Evolutionary conservation across 2,113 vertebrate genomes (phyloP), one percentile per base, ranked within the genome.

Genomic region (Corapipo altera): DNA sequence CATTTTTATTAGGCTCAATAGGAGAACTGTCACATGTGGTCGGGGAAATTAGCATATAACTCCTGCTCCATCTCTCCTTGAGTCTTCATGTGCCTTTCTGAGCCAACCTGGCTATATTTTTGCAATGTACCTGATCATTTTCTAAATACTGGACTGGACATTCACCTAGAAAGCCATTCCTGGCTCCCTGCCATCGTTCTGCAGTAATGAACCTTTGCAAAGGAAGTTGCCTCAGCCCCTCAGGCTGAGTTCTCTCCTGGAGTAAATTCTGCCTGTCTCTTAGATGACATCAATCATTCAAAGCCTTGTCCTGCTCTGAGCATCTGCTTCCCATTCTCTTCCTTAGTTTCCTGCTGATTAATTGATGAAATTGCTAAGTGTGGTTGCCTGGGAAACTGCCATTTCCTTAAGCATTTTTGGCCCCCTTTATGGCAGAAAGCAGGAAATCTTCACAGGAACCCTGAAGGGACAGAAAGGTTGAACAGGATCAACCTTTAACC

Each of bases 261-360:
- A 3, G 4, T 77, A 91, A 83, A 93, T 80, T 84, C 78, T 88
- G 55, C 64, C 37, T 71, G 51, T 70, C 89, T 88, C 85, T 82
- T 73, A 69, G 58, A 92, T 39, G 23, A 28, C 30, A 95, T 94
- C 85, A 94, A 90, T 96, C 93, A 93, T 95, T 91, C 75, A 88
- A 73, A 91, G 71, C 30, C 64, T 87, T 73, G 65, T 88, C 71
- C 78, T 94, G 74, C 46, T 77, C 79, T 0, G 1, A 94, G 91
- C 79, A 88, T 94, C 88, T 95, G 91, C 89, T 95, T 96, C 94
- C 89, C 73, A 86, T 95, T 95, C 61, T 87, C 48, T 94, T 96
- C 67, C 78, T 83, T 83, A 55, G 78, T 71, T 96, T 94, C 85
- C 85, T 93, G 82, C 59, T 91, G 85, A 93, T 93, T 95, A 93